These are phyloP conservation scores for Agonopterix alstromeriana DNA, from an alignment of 2,888 invertebrate genomes.

Conservation along the genomic window DNA sequence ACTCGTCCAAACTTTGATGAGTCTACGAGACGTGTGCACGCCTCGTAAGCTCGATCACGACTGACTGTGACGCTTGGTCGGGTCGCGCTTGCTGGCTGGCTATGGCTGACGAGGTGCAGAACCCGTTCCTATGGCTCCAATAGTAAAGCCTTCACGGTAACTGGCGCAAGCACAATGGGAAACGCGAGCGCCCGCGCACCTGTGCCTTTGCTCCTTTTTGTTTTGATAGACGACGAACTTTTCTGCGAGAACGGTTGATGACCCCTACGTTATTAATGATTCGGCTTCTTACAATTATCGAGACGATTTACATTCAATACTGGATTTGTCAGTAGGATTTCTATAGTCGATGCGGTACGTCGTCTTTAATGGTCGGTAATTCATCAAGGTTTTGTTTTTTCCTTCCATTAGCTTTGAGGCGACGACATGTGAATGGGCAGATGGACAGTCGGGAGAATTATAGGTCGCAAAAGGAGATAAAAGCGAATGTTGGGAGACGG, in stretches of 20 bases:
- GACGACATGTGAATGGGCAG: slow-evolving; percentile 41
- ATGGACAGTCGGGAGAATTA: slow-evolving; percentile 17
- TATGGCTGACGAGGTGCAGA: slow-evolving; percentile 10
- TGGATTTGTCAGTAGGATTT: not conserved
- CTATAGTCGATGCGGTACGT: not conserved
- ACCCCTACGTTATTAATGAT: slow-evolving; percentile 26
- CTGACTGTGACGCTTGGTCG: slow-evolving; percentile 21
- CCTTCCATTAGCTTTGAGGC: slow-evolving; percentile 11
- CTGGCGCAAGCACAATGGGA: slow-evolving; percentile 51
- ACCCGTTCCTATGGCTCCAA: slow-evolving; percentile 35
- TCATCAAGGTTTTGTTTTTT: slow-evolving; percentile 29
- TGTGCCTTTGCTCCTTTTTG: slow-evolving; percentile 48
- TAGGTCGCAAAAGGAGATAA: slow-evolving; percentile 20
- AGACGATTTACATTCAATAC: not conserved
- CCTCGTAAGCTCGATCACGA: slow-evolving; percentile 30
- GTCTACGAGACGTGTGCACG: slow-evolving; percentile 18
- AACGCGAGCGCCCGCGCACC: slow-evolving; percentile 63
- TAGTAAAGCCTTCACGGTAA: slow-evolving; percentile 33
- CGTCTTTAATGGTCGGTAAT: slow-evolving; percentile 27
- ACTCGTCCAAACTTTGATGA: slow-evolving; percentile 21
- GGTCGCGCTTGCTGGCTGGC: slow-evolving; percentile 8
- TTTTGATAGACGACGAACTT: slow-evolving; percentile 51
- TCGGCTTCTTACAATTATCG: no score
- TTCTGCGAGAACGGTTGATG: slow-evolving; percentile 56
- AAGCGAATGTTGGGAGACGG: slow-evolving; percentile 19